Base-by-base conservation (phyloP, 1,140 invertebrate species). In the Ceratina japonica region DNA sequence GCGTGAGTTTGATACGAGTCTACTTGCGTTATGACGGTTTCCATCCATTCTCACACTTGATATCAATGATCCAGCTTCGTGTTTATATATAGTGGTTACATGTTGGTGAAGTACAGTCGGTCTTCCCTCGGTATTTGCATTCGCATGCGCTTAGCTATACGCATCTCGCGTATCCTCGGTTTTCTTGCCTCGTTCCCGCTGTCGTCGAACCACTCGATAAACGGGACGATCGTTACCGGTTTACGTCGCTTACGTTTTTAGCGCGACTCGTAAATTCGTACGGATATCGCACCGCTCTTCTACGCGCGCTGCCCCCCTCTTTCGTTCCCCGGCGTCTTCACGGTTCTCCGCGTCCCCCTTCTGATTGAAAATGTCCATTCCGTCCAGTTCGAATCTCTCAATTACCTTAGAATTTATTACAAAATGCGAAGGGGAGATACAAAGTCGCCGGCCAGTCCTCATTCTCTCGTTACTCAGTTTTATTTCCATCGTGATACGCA, bases 21-120 rank as follows among this genome's bases (percentile, higher is more conserved):
- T 82, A 83, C 82, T 83, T 79, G 75, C 79, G 76, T 81, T 81
- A 81, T 81, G 79, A 84, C 82, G 81, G 70, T 62, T 75, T 58
- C 69, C 64, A 54, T 79, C 80, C 79, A 73, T 82, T 83, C 75
- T 73, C 63, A 59, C 20, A 79, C 82, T 77, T 75, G 75, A 85
- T 85, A 81, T 65, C 84, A 81, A 84, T 84, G 78, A 85, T 84
- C 82, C 82, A 44, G 37, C 37, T 44, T 18, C 58, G 58, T 59
- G 79, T 44, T 44, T 44, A 44, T n/a, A n/a, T n/a, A n/a, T 44
- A 10, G 37, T 44, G 10, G 37, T 3, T 44, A 44, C 37, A 7
- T 10, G 5, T 44, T 44, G 3, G 37, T 44, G 37, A 44, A 44
- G 37, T 44, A 44, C 37, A 44, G 37, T 44, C 37, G 37, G 37